phyloP scores from a whole-genome alignment of 2,113 vertebrate species.

The Caretta caretta region DNA sequence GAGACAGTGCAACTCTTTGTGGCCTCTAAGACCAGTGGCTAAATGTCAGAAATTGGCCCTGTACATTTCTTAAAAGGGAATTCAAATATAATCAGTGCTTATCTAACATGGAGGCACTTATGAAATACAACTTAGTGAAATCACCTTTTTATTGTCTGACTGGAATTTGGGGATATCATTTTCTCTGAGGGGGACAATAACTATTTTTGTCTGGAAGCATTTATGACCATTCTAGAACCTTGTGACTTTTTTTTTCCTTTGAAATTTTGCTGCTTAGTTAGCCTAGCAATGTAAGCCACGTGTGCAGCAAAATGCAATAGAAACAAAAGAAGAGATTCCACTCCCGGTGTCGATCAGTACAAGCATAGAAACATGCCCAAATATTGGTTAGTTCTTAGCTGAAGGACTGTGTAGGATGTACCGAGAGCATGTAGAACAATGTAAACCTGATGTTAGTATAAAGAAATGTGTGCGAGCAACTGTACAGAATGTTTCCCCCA shows the following conservation, averaged over 20 bases:
- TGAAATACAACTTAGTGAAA: not conserved
- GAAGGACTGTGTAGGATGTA: not conserved
- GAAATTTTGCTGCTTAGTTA: constrained; percentile 12
- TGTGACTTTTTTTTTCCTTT: not conserved
- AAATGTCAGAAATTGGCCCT: constrained; percentile 66
- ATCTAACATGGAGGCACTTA: not conserved
- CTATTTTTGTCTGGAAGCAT: constrained; percentile 14
- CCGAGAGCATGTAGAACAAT: not conserved
- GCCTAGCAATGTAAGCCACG: constrained; percentile 21
- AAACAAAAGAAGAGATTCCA: not conserved
- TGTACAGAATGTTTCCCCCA: not conserved
- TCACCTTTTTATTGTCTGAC: not conserved
- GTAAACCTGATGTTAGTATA: not conserved
- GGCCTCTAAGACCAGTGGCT: not conserved
- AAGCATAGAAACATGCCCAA: not conserved
- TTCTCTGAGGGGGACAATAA: not conserved
- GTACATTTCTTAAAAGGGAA: not conserved
- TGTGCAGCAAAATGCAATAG: not conserved
- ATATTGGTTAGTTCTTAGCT: not conserved
- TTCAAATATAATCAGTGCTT: constrained; percentile 41
- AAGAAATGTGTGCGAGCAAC: not conserved
- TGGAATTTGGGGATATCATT: not conserved
- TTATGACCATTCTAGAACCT: constrained; percentile 40
- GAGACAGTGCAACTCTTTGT: not conserved
- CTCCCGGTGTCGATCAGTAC: not conserved